phyloP scores from a whole-genome alignment of 2,113 vertebrate species.

The Crypturellus undulatus region DNA sequence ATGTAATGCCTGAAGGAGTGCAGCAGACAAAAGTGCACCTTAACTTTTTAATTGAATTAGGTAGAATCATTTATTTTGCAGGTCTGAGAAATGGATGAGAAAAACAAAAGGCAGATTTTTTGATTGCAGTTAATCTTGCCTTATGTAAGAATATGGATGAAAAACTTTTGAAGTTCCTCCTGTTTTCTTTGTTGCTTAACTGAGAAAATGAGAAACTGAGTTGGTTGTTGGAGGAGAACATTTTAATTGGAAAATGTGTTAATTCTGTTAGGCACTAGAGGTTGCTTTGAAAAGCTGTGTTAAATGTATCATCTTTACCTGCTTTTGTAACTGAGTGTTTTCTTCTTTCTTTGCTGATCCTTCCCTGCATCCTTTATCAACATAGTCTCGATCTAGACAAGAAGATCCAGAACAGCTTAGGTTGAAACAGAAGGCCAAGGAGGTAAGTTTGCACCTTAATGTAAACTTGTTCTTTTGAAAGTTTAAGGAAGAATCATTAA shows the following conservation, averaged over 20 bases:
- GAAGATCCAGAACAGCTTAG: slow-evolving; percentile 93
- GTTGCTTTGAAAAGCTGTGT: not conserved
- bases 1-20: too few relatives aligned
- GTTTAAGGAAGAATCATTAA: not conserved
- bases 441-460: slow-evolving; percentile 75
- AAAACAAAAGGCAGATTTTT: not conserved
- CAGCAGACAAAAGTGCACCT: too few relatives aligned
- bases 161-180: not conserved
- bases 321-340: not conserved
- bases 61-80: not conserved
- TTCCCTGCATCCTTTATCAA: not conserved
- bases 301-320: not conserved
- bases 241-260: not conserved
- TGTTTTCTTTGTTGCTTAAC: not conserved
- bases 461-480: not conserved
- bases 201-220: not conserved
- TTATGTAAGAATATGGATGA: not conserved
- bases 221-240: not conserved
- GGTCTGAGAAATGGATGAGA: not conserved
- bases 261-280: not conserved
- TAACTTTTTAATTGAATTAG: not conserved
- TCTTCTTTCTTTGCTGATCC: not conserved
- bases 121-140: not conserved
- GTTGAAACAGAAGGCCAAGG: slow-evolving; percentile 94
- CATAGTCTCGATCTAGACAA: slow-evolving; percentile 90